Conservation (phyloP, 1,140 invertebrate genomes). For the Magallana ariakensis region DNA sequence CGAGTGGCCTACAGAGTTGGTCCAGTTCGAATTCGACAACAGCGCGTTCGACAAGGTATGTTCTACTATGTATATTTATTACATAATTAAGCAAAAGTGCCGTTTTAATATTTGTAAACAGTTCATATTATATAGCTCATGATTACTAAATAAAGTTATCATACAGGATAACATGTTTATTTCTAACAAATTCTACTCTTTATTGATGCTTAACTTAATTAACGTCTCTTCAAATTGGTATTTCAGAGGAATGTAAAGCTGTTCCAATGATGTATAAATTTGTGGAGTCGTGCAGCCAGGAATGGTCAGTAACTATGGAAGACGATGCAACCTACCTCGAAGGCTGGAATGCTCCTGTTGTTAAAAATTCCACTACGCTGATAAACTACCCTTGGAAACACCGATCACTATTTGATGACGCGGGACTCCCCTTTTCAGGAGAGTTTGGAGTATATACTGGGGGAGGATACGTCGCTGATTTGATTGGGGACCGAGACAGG, state of each 20-base stretch:
- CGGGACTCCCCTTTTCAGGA: constrained; percentile 76
- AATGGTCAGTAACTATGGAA: constrained; percentile 63
- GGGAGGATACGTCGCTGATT: constrained; percentile 81
- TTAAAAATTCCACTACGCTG: neutral
- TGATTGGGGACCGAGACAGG: constrained; percentile 75
- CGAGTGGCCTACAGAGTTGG: constrained; percentile 68
- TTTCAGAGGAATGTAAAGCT: constrained; percentile 59
- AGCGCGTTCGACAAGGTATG: constrained; percentile 68
- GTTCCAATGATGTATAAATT: constrained; percentile 51
- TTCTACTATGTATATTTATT: no score
- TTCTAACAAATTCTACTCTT: no score
- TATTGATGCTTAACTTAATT: no score
- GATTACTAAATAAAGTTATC: no score
- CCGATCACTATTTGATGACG: constrained; percentile 60
- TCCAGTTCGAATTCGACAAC: constrained; percentile 69
- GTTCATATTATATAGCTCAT: no score
- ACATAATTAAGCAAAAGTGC: no score
- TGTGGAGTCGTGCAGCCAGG: constrained; percentile 58
- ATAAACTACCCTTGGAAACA: constrained; percentile 68
- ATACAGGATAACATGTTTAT: no score
- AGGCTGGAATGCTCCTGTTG: constrained; percentile 58
- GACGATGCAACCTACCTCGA: constrained; percentile 62
- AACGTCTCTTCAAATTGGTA: no score
- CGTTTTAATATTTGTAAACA: no score
- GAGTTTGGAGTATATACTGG: constrained; percentile 79